A percentile compares a stretch with the other conserved stretches of the same genome.
These are phyloP conservation scores for Drymonia ruficornis DNA, from an alignment of 2,888 invertebrate genomes.

Conservation along the genomic window DNA sequence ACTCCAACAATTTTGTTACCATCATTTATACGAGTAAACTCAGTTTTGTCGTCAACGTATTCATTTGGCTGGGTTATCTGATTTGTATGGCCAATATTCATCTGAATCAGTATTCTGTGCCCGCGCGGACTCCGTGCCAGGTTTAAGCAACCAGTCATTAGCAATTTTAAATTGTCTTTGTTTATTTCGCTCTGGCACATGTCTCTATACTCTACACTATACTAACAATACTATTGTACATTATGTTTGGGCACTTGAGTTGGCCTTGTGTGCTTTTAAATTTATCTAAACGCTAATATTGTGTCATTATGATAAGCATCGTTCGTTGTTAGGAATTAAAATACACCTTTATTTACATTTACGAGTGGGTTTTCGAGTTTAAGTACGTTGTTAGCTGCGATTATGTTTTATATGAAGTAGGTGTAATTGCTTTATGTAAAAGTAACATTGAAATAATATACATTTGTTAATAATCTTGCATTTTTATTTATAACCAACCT, in stretches of 20 bases:
- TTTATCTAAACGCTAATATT: slow-evolving; percentile 33
- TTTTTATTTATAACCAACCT: slow-evolving; percentile 3
- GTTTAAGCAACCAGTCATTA: slow-evolving; percentile 73
- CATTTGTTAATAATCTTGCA: not conserved
- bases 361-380: slow-evolving; percentile 11
- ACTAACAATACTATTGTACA: slow-evolving; percentile 35
- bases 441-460: not conserved
- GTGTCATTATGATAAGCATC: slow-evolving; percentile 34
- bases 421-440: not conserved
- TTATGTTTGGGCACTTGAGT: slow-evolving; percentile 23
- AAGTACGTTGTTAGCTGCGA: slow-evolving; percentile 1
- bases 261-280: slow-evolving; percentile 36
- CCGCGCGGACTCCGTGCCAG: slow-evolving; percentile 61
- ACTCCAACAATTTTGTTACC: slow-evolving; percentile 9
- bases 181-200: slow-evolving; percentile 58
- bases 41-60: slow-evolving; percentile 25
- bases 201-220: slow-evolving; percentile 50
- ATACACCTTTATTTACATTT: slow-evolving; percentile 15
- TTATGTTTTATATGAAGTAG: not conserved
- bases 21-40: slow-evolving; percentile 24
- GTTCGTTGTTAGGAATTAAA: slow-evolving; percentile 17
- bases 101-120: slow-evolving; percentile 62
- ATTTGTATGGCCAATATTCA: slow-evolving; percentile 35
- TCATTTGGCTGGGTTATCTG: slow-evolving; percentile 33
- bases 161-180: slow-evolving; percentile 73